Percentiles rank a stretch among this genome's conserved stretches.
phyloP scores from a whole-genome alignment of 2,113 vertebrate genomes.

The Microcebus murinus region DNA sequence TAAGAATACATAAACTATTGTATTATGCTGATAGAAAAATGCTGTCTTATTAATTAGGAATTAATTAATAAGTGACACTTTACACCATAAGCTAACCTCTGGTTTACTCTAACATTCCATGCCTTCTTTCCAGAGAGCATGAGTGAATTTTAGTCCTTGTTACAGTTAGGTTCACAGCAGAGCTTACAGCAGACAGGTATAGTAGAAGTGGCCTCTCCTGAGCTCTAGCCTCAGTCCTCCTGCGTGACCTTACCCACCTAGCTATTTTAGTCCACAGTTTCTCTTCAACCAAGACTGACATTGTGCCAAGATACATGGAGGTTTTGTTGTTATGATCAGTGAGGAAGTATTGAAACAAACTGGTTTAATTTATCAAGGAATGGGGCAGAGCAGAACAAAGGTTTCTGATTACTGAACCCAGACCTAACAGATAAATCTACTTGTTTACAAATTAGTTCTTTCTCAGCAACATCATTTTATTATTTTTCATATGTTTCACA shows the following conservation, averaged over 20 bases:
- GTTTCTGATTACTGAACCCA: background rate
- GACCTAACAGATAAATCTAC: background rate
- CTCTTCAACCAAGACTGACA: constrained; percentile 77
- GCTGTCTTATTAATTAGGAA: constrained; percentile 14
- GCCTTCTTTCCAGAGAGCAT: constrained; percentile 63
- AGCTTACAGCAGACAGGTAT: constrained; percentile 62
- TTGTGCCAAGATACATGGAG: constrained; percentile 69
- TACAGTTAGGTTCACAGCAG: constrained; percentile 71
- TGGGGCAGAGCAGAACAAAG: background rate
- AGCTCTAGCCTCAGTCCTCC: constrained; percentile 63
- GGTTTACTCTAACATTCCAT: background rate
- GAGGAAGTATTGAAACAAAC: constrained; percentile 72
- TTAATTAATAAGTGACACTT: constrained; percentile 1
- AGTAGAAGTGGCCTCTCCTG: constrained; percentile 49
- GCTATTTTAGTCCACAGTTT: constrained; percentile 78
- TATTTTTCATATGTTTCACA: background rate
- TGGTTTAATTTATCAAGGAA: constrained; percentile 67
- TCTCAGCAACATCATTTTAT: background rate
- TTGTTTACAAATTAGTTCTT: background rate
- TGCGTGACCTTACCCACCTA: constrained; percentile 78
- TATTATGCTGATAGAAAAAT: background rate
- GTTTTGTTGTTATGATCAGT: constrained; percentile 77
- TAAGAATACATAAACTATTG: constrained; percentile 18
- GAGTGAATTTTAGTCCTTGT: constrained; percentile 73
- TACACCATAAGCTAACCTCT: background rate